A percentile compares a stretch with the other conserved stretches of the same genome.
Evolutionary conservation across 1,140 invertebrate genomes (phyloP).

Genomic region (Drosophila miranda): DNA sequence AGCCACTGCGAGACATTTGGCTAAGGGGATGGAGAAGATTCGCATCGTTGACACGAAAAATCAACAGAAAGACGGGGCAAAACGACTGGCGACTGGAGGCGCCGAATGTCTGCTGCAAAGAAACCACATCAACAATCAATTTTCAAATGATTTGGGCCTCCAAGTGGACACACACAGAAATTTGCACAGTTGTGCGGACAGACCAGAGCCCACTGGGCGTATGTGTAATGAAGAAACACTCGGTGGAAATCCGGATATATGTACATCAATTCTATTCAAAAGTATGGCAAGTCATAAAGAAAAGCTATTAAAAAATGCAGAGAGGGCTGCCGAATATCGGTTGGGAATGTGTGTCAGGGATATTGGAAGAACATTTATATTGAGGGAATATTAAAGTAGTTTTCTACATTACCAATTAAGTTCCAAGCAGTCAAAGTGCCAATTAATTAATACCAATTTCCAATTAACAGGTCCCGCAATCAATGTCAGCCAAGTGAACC

Average conservation of each 20-base stretch:
- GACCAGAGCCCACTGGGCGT: constrained; percentile 32
- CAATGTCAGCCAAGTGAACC: constrained; percentile 33
- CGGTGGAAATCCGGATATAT: background rate
- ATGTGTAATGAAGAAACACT: constrained; percentile 30
- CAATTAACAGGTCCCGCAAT: constrained; percentile 23
- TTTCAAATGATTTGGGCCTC: constrained; percentile 20
- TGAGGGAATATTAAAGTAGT: background rate
- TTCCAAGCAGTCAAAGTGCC: background rate
- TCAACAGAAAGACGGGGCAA: constrained; percentile 21
- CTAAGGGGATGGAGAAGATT: constrained; percentile 20
- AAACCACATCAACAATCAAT: constrained; percentile 40
- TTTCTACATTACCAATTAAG: constrained; percentile 9
- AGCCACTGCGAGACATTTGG: constrained; percentile 32
- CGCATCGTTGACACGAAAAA: constrained; percentile 22
- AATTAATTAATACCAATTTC: constrained; percentile 27
- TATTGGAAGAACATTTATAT: no score
- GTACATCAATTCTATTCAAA: constrained; percentile 13
- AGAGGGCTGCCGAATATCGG: background rate
- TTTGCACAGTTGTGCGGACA: constrained; percentile 44
- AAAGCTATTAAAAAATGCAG: constrained; percentile 18
- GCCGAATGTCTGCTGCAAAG: constrained; percentile 43
- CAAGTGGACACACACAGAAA: constrained; percentile 21
- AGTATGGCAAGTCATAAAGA: constrained; percentile 17
- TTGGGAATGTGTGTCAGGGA: constrained; percentile 24
- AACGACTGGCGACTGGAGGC: constrained; percentile 21